Conservation (phyloP, 2,797 vertebrate species). For the Hydrolagus colliei region DNA sequence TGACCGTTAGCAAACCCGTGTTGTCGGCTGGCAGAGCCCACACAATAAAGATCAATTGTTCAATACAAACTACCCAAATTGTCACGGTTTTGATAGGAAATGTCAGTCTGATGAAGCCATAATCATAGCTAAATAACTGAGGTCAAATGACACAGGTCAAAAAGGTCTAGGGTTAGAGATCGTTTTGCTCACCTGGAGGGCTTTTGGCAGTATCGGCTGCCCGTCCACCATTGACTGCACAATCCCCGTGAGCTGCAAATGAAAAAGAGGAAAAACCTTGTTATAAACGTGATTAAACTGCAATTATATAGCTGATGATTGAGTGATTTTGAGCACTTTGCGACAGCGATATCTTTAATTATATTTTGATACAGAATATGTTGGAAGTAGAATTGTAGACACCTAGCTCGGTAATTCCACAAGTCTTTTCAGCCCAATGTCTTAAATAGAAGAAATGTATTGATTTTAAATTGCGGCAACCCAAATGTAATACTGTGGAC, state of each 20-base stretch:
- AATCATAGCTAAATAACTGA: conserved; percentile 76
- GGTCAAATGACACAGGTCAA: conserved; percentile 55
- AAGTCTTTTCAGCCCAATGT: no score
- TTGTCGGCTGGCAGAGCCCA: conserved; percentile 34
- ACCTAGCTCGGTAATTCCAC: no score
- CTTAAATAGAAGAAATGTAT: no score
- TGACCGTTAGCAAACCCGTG: neutral
- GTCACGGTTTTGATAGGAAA: conserved; percentile 61
- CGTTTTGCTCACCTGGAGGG: conserved; percentile 64
- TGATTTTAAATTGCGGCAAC: no score
- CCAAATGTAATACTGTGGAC: no score
- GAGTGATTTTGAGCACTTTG: neutral
- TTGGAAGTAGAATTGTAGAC: no score
- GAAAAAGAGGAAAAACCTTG: conserved; percentile 46
- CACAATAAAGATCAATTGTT: conserved; percentile 64
- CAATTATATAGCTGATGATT: conserved; percentile 9
- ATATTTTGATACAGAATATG: no score
- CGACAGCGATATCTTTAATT: neutral
- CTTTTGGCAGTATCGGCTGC: conserved; percentile 66
- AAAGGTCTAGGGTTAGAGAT: conserved; percentile 48
- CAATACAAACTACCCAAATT: conserved; percentile 55
- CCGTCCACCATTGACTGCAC: conserved; percentile 73
- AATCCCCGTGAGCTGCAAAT: conserved; percentile 66
- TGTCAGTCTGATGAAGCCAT: conserved; percentile 71
- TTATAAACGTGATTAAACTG: neutral